phyloP scores from a whole-genome alignment of 2,888 invertebrate genomes.

The Agrotis puta region DNA sequence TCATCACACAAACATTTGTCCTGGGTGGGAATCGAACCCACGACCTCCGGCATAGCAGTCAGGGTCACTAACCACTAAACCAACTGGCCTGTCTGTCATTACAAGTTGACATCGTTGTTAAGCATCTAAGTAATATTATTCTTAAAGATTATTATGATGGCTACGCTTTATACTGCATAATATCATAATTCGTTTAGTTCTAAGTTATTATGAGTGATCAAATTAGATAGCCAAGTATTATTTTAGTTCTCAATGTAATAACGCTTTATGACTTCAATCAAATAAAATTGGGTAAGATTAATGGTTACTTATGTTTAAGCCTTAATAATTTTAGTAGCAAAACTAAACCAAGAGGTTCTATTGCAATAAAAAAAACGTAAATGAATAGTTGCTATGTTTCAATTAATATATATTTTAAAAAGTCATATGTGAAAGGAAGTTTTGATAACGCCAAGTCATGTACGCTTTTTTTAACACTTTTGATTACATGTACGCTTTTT shows the following conservation, averaged over 20 bases:
- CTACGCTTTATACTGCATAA: background rate
- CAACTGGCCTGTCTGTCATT: too few relatives aligned
- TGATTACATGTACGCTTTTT: too few relatives aligned
- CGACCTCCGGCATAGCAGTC: too few relatives aligned
- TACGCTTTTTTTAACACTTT: too few relatives aligned
- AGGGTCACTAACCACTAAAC: too few relatives aligned
- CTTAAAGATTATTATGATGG: background rate
- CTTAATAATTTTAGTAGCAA: background rate
- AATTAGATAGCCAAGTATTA: background rate
- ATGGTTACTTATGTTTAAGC: background rate
- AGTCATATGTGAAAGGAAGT: too few relatives aligned
- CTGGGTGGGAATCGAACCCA: too few relatives aligned
- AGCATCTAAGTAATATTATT: slow-evolving; percentile 30
- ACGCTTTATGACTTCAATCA: background rate
- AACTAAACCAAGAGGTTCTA: background rate
- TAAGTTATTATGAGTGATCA: slow-evolving; percentile 5
- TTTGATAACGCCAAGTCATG: too few relatives aligned
- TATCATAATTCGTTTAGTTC: background rate
- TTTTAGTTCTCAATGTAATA: background rate
- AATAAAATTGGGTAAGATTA: background rate
- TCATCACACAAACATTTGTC: too few relatives aligned
- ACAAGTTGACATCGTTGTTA: slow-evolving; percentile 20
- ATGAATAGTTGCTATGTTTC: too few relatives aligned
- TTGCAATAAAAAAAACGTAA: background rate
- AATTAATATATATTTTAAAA: too few relatives aligned